Conservation (phyloP, 2,888 invertebrate species). For the Torymus tubicola region DNA sequence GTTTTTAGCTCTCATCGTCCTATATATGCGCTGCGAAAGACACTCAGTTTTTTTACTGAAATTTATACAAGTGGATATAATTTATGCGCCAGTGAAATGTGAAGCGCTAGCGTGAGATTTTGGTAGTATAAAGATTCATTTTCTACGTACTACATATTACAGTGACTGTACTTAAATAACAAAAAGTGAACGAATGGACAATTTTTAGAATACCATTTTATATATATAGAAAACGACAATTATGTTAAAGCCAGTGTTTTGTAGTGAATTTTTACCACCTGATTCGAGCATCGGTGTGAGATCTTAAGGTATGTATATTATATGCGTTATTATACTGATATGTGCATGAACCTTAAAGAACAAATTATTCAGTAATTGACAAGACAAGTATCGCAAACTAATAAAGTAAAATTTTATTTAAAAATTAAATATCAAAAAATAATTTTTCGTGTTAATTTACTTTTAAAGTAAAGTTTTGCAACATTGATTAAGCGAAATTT, state of each 20-base stretch:
- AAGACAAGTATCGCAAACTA: no score
- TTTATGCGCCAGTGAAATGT: not conserved
- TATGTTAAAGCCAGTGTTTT: constrained; percentile 5
- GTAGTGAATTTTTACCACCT: not conserved
- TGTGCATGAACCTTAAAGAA: no score
- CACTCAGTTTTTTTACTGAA: constrained; percentile 6
- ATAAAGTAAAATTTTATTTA: no score
- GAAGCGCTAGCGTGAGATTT: constrained; percentile 8
- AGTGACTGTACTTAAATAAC: not conserved
- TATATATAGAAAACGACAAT: not conserved
- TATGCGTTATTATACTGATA: no score
- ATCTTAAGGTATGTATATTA: no score
- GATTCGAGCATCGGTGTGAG: not conserved
- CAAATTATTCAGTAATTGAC: no score
- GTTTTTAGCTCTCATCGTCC: no score
- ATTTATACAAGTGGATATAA: not conserved
- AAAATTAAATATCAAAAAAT: no score
- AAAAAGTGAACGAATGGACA: constrained; percentile 12
- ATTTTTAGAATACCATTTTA: not conserved
- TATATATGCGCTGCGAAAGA: no score
- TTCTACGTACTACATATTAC: not conserved
- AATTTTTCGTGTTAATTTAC: no score
- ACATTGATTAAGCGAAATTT: no score
- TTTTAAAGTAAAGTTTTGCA: no score
- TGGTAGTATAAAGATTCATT: constrained; percentile 14